Evolutionary conservation across 2,888 invertebrate genomes (phyloP).

Genomic region (Xanthorhoe designata): DNA sequence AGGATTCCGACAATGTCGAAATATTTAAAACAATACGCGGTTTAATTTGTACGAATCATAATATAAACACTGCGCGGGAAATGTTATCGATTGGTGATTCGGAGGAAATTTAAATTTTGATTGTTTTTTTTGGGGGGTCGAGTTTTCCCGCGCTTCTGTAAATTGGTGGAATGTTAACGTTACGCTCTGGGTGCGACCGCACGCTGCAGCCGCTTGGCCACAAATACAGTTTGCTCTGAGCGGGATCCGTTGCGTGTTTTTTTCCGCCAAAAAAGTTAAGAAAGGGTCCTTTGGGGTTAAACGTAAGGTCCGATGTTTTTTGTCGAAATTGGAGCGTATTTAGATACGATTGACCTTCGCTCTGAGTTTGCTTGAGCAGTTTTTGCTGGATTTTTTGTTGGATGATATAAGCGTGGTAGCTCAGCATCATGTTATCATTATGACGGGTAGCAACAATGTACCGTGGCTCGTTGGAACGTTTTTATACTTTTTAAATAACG

Average conservation of each 20-base stretch:
- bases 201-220: slow-evolving; percentile 75
- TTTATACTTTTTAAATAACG: slow-evolving; percentile 13
- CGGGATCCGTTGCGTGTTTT: slow-evolving; percentile 66
- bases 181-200: slow-evolving; percentile 67
- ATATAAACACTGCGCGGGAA: slow-evolving; percentile 69
- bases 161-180: slow-evolving; percentile 59
- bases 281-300: slow-evolving; percentile 81
- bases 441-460: slow-evolving; percentile 43
- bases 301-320: slow-evolving; percentile 69
- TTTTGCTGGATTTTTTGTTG: slow-evolving; percentile 54
- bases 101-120: slow-evolving; percentile 50
- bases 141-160: slow-evolving; percentile 80
- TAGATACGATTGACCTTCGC: slow-evolving; percentile 59
- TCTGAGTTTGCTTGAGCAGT: slow-evolving; percentile 44
- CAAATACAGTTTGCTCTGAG: slow-evolving; percentile 70
- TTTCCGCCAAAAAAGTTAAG: slow-evolving; percentile 79
- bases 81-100: slow-evolving; percentile 58
- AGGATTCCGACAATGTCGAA: slow-evolving; percentile 77
- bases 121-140: slow-evolving; percentile 52
- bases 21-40: slow-evolving; percentile 77
- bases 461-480: slow-evolving; percentile 26
- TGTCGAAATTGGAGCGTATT: slow-evolving; percentile 57
- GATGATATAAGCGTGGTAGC: slow-evolving; percentile 40
- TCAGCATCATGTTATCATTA: slow-evolving; percentile 32
- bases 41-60: slow-evolving; percentile 75